Evolutionary conservation across 1,140 invertebrate genomes (phyloP).

Genomic region (Cydia fagiglandana): DNA sequence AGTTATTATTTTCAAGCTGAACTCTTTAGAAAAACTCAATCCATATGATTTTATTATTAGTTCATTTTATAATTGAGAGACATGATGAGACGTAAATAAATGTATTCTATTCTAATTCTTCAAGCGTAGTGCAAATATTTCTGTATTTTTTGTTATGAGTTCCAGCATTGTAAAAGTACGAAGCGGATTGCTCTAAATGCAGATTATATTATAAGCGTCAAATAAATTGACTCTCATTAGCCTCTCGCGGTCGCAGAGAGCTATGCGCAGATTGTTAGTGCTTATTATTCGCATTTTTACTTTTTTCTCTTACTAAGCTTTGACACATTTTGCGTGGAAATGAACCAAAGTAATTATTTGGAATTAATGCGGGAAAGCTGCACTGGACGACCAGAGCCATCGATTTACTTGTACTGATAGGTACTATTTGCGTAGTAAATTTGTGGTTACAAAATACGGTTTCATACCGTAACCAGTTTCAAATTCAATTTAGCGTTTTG

Average conservation of each 20-base stretch:
- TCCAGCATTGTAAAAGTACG: not conserved
- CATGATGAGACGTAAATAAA: no score
- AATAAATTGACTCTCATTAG: constrained; percentile 7
- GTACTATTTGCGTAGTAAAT: not conserved
- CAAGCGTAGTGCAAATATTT: no score
- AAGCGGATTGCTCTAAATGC: constrained; percentile 7
- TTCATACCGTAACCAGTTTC: not conserved
- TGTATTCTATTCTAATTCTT: no score
- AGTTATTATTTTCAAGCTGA: not conserved
- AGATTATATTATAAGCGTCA: constrained; percentile 9
- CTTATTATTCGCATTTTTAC: not conserved
- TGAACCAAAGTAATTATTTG: not conserved
- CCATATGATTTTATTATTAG: no score
- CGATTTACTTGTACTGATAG: not conserved
- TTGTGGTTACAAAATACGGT: not conserved
- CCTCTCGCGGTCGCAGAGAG: not conserved
- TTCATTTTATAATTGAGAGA: no score
- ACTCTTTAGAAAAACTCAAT: no score
- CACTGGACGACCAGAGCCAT: not conserved
- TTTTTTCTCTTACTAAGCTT: not conserved
- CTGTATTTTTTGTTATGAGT: not conserved
- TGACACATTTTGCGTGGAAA: not conserved
- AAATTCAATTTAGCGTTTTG: not conserved
- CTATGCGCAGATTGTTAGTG: constrained; percentile 7
- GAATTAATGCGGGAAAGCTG: not conserved